Percentiles rank a stretch among this genome's conserved stretches.
These are phyloP conservation scores for Gila orcuttii DNA, from an alignment of 2,113 vertebrate species.

Conservation along the genomic window DNA sequence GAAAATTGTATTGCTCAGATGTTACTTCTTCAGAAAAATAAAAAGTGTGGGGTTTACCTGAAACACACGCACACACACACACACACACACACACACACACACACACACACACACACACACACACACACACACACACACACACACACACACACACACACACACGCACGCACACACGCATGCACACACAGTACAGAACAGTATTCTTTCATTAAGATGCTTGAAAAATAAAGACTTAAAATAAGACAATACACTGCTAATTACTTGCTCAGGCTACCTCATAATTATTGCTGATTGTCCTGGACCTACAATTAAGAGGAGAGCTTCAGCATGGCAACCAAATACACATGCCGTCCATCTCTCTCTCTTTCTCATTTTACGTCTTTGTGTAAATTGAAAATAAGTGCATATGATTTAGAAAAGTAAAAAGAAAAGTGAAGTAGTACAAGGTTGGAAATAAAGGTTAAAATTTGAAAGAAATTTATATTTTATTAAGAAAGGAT, in stretches of 20 bases:
- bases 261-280: slow-evolving; percentile 41
- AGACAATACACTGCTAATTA: slow-evolving; percentile 55
- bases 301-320: slow-evolving; percentile 42
- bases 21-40: slow-evolving; percentile 5
- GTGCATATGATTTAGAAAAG: slow-evolving; percentile 25
- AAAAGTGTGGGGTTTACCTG: not conserved
- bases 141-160: not conserved
- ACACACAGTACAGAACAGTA: slow-evolving; percentile 8
- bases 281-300: slow-evolving; percentile 56
- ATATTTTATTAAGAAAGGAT: not conserved
- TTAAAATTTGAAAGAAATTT: too few relatives aligned
- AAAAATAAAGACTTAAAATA: slow-evolving; percentile 48
- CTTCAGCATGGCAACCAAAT: slow-evolving; percentile 17
- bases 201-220: slow-evolving; percentile 41
- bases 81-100: too few relatives aligned
- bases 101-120: too few relatives aligned
- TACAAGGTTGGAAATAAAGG: not conserved
- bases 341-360: not conserved
- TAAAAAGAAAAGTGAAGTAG: not conserved
- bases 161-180: not conserved
- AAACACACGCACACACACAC: too few relatives aligned
- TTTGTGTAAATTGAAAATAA: slow-evolving; percentile 14
- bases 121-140: too few relatives aligned
- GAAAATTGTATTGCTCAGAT: not conserved
- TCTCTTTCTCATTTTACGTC: not conserved